Evolutionary conservation across 2,113 vertebrate genomes (phyloP).

Genomic region (Siphamia tubifer): DNA sequence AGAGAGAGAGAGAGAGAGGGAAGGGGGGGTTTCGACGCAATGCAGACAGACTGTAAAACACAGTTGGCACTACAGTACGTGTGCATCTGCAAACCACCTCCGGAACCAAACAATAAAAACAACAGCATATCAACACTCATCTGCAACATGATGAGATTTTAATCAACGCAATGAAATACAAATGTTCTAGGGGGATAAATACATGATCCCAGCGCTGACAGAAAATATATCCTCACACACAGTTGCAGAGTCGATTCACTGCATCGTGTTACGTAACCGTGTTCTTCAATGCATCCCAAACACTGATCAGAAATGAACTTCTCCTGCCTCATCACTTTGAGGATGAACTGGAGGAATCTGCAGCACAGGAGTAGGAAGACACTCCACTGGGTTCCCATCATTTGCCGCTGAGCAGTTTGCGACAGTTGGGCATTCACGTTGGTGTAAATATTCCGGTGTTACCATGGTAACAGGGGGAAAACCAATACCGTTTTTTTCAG

Average conservation of each 20-base stretch:
- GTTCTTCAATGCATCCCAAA: no score
- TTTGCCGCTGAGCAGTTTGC: slow-evolving; percentile 29
- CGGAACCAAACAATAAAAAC: neutral
- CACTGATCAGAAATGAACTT: no score
- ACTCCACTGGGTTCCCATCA: neutral
- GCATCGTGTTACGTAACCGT: slow-evolving; percentile 13
- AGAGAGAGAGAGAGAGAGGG: neutral
- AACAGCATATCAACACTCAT: neutral
- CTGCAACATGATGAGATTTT: neutral
- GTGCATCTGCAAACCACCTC: slow-evolving; percentile 35
- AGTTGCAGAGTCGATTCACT: no score
- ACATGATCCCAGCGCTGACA: neutral
- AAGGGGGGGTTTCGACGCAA: slow-evolving; percentile 76
- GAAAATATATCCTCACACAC: no score
- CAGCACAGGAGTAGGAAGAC: neutral
- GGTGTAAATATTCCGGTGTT: slow-evolving; percentile 42
- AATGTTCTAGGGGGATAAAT: neutral
- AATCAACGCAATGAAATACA: no score
- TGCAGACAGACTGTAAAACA: slow-evolving; percentile 79
- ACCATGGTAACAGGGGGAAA: slow-evolving; percentile 53
- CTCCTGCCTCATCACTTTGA: neutral
- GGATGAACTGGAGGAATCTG: slow-evolving; percentile 18
- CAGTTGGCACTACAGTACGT: slow-evolving; percentile 31
- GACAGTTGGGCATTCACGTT: slow-evolving; percentile 22
- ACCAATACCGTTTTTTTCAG: neutral